phyloP scores from a whole-genome alignment of 64 coral and sea anemone species.

The Montipora efflorescens region DNA sequence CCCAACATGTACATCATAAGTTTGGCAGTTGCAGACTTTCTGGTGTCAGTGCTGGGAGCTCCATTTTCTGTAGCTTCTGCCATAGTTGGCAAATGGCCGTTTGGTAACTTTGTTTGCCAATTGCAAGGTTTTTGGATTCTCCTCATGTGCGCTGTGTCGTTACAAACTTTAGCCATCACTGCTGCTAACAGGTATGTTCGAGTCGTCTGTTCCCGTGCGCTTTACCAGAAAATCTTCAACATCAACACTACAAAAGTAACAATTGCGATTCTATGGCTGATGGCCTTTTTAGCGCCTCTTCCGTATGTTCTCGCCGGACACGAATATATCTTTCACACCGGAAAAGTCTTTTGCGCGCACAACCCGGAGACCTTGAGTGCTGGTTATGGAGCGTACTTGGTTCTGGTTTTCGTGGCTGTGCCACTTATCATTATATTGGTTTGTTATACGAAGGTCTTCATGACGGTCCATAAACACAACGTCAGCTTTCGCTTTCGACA shows the following conservation, averaged over 20 bases:
- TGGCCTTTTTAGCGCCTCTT: constrained; percentile 69
- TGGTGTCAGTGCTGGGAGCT: constrained; percentile 53
- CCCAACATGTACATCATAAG: constrained; percentile 67
- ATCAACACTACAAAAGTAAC: constrained; percentile 66
- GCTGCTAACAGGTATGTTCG: constrained; percentile 66
- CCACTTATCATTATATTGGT: constrained; percentile 59
- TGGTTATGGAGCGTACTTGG: constrained; percentile 63
- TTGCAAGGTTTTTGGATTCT: constrained; percentile 61
- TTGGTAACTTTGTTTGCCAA: constrained; percentile 35
- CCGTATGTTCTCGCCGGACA: constrained; percentile 56
- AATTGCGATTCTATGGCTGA: constrained; percentile 51
- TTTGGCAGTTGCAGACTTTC: constrained; percentile 47
- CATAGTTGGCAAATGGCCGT: constrained; percentile 37
- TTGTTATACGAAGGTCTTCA: constrained; percentile 72
- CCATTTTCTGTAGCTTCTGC: constrained; percentile 14
- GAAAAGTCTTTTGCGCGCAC: constrained; percentile 74
- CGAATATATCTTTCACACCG: constrained; percentile 76
- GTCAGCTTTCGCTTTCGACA: constrained; percentile 21
- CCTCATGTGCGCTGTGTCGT: constrained; percentile 35
- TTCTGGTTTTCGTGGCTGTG: constrained; percentile 58
- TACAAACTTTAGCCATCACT: constrained; percentile 61
- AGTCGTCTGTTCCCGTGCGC: constrained; percentile 37
- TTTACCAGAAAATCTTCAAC: constrained; percentile 66
- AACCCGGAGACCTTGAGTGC: constrained; percentile 7
- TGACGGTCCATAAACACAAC: constrained; percentile 64